A percentile compares a stretch with the other conserved stretches of the same genome.
Conservation (phyloP, 2,113 vertebrate genomes). For the Vicugna pacos region DNA sequence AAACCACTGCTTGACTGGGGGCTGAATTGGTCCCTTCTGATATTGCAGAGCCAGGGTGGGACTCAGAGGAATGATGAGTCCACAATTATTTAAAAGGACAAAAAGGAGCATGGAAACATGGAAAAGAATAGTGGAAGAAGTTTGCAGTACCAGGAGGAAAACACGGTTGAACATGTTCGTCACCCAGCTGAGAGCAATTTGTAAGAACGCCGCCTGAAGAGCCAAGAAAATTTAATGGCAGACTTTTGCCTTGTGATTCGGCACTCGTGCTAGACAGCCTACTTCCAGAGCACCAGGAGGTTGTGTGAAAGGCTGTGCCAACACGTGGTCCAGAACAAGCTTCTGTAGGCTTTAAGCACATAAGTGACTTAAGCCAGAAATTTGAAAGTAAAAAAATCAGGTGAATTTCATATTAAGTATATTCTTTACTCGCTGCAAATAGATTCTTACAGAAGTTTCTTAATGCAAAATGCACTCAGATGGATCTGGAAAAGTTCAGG, state of each 20-base stretch:
- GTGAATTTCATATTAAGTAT: neutral
- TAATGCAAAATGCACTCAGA: neutral
- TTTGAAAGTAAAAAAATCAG: neutral
- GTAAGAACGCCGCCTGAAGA: neutral
- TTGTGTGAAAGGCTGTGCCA: neutral
- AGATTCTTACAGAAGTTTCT: neutral
- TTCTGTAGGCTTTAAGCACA: neutral
- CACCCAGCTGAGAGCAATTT: neutral
- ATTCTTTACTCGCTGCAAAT: neutral
- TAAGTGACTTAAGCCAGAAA: neutral
- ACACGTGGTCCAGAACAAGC: neutral
- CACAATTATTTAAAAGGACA: neutral
- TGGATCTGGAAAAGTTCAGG: neutral
- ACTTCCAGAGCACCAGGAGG: neutral
- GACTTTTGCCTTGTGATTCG: neutral
- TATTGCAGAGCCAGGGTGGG: neutral
- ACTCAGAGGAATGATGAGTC: neutral
- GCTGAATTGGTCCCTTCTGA: slow-evolving; percentile 28
- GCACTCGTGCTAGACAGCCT: neutral
- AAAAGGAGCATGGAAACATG: neutral
- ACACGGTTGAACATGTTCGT: neutral
- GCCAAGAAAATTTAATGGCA: neutral
- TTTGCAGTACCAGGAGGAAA: neutral
- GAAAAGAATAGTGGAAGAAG: neutral
- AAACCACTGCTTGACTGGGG: neutral